These are phyloP conservation scores for Calcarius lapponicus DNA, from an alignment of 2,797 vertebrate species.

Conservation along the genomic window DNA sequence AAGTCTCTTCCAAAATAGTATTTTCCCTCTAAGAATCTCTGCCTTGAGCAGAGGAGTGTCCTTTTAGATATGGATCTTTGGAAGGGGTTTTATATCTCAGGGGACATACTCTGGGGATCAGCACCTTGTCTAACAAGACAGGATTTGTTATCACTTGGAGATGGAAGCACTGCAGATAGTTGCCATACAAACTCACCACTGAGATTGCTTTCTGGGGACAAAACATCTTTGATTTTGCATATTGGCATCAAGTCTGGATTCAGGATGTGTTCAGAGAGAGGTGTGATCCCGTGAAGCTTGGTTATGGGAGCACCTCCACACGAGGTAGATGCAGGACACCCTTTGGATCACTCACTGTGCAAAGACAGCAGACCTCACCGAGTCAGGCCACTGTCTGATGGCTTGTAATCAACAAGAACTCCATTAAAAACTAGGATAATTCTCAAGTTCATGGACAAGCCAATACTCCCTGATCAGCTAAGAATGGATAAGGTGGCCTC, in stretches of 20 bases:
- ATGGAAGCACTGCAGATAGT: neutral
- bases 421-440: neutral
- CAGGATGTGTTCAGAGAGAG: neutral
- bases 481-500: neutral
- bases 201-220: neutral
- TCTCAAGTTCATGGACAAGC: neutral
- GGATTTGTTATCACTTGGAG: neutral
- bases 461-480: neutral
- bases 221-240: neutral
- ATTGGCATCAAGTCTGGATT: neutral
- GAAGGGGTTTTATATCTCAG: neutral
- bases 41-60: neutral
- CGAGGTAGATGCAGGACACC: neutral
- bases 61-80: neutral
- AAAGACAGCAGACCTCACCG: neutral
- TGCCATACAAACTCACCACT: neutral
- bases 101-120: neutral
- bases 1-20: neutral
- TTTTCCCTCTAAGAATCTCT: neutral
- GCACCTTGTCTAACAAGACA: neutral
- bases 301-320: neutral
- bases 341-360: neutral
- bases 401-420: neutral
- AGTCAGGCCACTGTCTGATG: neutral
- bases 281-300: neutral